Conservation (phyloP, 2,888 invertebrate species). For the Pycnomerus fuliginosus region DNA sequence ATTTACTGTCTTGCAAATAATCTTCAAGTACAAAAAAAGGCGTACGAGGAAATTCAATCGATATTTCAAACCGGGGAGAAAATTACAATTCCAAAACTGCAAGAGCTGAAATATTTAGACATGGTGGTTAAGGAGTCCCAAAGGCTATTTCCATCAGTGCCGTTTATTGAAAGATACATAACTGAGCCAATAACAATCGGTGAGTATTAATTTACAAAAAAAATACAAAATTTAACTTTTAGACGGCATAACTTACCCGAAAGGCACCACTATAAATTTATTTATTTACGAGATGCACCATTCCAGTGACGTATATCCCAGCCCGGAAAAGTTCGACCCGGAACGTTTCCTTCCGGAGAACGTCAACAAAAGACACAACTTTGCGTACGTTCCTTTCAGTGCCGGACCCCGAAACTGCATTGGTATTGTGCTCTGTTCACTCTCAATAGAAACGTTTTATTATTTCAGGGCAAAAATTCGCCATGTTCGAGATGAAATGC, state of each 20-base stretch:
- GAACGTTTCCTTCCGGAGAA: too few species aligned
- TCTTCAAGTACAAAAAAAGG: slow-evolving; percentile 46
- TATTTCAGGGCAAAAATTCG: too few species aligned
- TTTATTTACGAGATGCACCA: slow-evolving; percentile 55
- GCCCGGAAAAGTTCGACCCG: slow-evolving; percentile 57
- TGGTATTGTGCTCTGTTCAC: too few species aligned
- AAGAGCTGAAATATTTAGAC: slow-evolving; percentile 45
- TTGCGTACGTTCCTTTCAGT: too few species aligned
- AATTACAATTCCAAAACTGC: slow-evolving; percentile 36
- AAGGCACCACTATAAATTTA: slow-evolving; percentile 50
- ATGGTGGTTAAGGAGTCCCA: slow-evolving; percentile 43
- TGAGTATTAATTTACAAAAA: slow-evolving; percentile 5
- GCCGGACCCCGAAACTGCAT: too few species aligned
- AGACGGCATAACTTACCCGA: slow-evolving; percentile 38
- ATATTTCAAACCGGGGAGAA: slow-evolving; percentile 40
- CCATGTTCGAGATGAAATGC: background rate
- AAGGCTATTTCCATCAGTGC: slow-evolving; percentile 43
- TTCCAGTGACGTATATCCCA: slow-evolving; percentile 54
- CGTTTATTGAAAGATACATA: slow-evolving; percentile 34
- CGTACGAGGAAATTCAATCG: slow-evolving; percentile 45
- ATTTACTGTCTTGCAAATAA: slow-evolving; percentile 50
- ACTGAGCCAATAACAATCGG: slow-evolving; percentile 28
- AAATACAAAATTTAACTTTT: slow-evolving; percentile 12
- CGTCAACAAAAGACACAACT: too few species aligned
- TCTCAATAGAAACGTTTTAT: too few species aligned